Evolutionary conservation across 2,797 vertebrate species (phyloP), one percentile per base, ranked within the genome.

Genomic region (Spinus pinus): DNA sequence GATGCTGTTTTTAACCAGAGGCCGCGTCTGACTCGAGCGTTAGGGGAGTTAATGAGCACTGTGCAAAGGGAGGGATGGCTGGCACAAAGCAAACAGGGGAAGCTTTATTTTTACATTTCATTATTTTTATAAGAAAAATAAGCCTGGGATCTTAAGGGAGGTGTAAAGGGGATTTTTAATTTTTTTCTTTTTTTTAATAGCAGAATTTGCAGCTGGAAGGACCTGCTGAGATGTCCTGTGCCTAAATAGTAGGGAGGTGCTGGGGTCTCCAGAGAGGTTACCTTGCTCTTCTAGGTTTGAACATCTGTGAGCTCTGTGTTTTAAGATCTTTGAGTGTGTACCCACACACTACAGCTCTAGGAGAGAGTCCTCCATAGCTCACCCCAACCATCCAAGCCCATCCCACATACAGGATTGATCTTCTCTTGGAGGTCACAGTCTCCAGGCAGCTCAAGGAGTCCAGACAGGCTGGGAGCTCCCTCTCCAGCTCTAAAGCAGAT

Each of bases 1-100:
- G 91, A 72, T 94, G 87, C 96, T 93, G 86, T 96, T 96, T 97
- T 97, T 97, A 97, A 97, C 93, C 42, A 10, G 97, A 87, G 96
- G 83, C 94, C 95, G 18, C 13, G 31, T 82, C 97, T 97, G 90
- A 95, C 88, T 97, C 7, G 37, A 96, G 95, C 14, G 35, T 91
- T 96, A 72, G 89, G 94, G 86, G 92, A 96, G 93, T 96, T 97
- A 96, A 96, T 95, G 91, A 97, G 97, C 94, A 81, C 92, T 88
- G 92, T 71, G 88, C 60, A 14, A 80, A 46, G 64, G 74, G 78
- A 96, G 71, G 90, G 73, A 81, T 69, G 67, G 78, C 80, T 56
- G 73, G 44, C 42, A 86, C 62, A 92, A 84, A 93, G 94, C 80
- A 90, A 90, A 86, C 28, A 72, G 46, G 81, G 96, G 95, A 94